Evolutionary conservation across 2,113 vertebrate genomes (phyloP).

Genomic region (Periophthalmodon schlosseri): DNA sequence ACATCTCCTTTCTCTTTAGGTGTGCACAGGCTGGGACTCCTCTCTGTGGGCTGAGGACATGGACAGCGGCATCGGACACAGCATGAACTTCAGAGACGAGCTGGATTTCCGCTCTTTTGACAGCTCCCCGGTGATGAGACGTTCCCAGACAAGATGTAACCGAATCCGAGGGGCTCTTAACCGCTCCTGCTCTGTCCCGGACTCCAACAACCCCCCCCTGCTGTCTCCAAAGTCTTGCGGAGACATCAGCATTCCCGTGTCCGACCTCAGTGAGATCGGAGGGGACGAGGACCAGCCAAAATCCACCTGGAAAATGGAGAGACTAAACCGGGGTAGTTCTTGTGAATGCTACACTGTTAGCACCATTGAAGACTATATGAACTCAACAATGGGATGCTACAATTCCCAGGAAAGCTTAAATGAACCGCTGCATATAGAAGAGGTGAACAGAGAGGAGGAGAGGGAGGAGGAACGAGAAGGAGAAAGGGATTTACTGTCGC

Average conservation of each 20-base stretch:
- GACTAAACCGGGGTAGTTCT: slow-evolving; percentile 50
- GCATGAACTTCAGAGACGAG: slow-evolving; percentile 42
- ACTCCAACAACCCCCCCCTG: slow-evolving; percentile 78
- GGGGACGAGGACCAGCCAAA: slow-evolving; percentile 50
- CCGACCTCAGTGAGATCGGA: slow-evolving; percentile 77
- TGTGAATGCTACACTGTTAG: slow-evolving; percentile 47
- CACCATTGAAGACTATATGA: slow-evolving; percentile 25
- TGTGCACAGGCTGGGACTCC: slow-evolving; percentile 68
- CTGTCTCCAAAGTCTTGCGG: slow-evolving; percentile 56
- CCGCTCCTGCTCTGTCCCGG: slow-evolving; percentile 80
- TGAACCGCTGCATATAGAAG: slow-evolving; percentile 3
- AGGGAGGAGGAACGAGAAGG: slow-evolving; percentile 3
- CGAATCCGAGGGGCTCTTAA: slow-evolving; percentile 68
- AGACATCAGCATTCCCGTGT: slow-evolving; percentile 70
- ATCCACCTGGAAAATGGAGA: slow-evolving; percentile 58
- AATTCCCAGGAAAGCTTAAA: background rate
- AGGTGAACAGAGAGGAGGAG: slow-evolving; percentile 12
- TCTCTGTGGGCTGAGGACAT: slow-evolving; percentile 67
- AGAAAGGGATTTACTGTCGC: background rate
- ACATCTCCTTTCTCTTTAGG: slow-evolving; percentile 19
- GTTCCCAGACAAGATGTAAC: slow-evolving; percentile 61
- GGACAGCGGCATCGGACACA: slow-evolving; percentile 50
- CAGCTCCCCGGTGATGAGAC: slow-evolving; percentile 70
- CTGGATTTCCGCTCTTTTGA: slow-evolving; percentile 70
- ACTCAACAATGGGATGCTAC: background rate